Evolutionary conservation across 2,113 vertebrate species (phyloP).

Genomic region (Cercocebus atys): DNA sequence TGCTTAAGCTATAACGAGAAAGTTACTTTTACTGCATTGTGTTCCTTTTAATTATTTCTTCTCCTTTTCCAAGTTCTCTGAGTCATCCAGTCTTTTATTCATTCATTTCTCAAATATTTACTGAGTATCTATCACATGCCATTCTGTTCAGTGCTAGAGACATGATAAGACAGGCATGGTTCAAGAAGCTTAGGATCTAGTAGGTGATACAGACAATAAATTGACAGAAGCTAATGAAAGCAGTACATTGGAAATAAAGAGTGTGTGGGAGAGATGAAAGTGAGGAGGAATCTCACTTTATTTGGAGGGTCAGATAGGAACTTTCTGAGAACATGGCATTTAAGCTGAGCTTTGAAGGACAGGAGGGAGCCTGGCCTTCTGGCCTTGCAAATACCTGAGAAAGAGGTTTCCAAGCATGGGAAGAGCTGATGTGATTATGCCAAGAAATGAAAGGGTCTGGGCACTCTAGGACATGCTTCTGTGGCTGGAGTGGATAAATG

Average conservation of each 20-base stretch:
- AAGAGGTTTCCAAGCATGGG: background rate
- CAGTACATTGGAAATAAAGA: background rate
- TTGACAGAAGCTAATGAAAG: background rate
- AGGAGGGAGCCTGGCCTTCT: background rate
- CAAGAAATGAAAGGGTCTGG: background rate
- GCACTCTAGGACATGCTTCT: background rate
- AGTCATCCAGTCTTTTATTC: background rate
- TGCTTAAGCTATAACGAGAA: background rate
- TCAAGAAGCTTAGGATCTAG: background rate
- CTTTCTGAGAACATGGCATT: background rate
- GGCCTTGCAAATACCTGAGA: background rate
- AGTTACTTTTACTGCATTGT: background rate
- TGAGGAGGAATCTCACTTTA: background rate
- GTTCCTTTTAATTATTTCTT: background rate
- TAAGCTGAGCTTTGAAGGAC: background rate
- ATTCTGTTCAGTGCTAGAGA: background rate
- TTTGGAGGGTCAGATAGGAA: background rate
- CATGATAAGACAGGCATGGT: background rate
- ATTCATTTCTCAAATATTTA: background rate
- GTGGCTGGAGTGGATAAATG: background rate
- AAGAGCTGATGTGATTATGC: background rate
- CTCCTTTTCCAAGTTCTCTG: background rate
- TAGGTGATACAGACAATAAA: background rate
- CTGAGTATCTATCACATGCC: background rate
- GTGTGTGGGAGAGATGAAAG: background rate